Conservation (phyloP, 2,797 vertebrate species). For the Chaetophractus vellerosus region DNA sequence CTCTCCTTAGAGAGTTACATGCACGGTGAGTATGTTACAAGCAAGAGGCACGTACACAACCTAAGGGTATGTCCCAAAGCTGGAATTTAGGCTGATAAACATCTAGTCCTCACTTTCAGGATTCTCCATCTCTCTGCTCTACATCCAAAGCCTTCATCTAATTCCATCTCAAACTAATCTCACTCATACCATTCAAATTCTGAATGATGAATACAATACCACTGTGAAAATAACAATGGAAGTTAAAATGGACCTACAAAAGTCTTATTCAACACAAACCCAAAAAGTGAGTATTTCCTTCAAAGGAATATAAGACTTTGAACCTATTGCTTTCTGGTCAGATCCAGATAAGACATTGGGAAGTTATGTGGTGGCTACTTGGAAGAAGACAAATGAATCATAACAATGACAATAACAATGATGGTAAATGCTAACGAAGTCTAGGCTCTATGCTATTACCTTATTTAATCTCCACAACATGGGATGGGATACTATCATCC, state of each 20-base stretch:
- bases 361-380: neutral
- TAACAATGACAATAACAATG: neutral
- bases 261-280: slow-evolving; percentile 23
- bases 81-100: slow-evolving; percentile 50
- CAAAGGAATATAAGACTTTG: slow-evolving; percentile 36
- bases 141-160: neutral
- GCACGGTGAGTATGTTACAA: neutral
- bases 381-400: neutral
- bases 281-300: neutral
- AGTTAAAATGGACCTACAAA: slow-evolving; percentile 27
- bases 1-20: slow-evolving; percentile 2
- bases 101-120: neutral
- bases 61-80: slow-evolving; percentile 51
- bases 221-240: neutral
- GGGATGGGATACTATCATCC: neutral
- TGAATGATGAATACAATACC: slow-evolving; percentile 27
- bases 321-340: neutral
- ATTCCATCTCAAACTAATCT: slow-evolving; percentile 27
- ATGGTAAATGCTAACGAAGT: neutral
- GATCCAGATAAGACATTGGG: neutral
- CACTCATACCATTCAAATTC: slow-evolving; percentile 34
- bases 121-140: neutral
- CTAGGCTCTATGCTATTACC: neutral
- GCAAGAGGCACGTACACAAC: neutral
- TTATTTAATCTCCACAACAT: neutral